Evolutionary conservation across 2,888 invertebrate species (phyloP).

Genomic region (Sinelater perroti): DNA sequence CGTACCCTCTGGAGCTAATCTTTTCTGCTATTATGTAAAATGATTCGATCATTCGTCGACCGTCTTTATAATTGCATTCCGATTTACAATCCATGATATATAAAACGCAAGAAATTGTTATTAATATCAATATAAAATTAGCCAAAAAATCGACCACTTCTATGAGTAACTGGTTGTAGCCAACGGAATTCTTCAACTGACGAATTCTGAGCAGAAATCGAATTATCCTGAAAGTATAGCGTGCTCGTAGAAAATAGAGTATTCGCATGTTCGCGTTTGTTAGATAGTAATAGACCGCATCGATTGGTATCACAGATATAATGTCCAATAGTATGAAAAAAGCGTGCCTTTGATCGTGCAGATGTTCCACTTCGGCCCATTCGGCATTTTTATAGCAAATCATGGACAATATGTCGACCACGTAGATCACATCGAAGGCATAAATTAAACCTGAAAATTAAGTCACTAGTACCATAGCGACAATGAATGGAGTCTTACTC

Average conservation of each 20-base stretch:
- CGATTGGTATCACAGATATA: slow-evolving; percentile 32
- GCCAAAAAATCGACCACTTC: background rate
- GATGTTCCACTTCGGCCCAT: slow-evolving; percentile 30
- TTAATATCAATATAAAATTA: background rate
- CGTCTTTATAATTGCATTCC: background rate
- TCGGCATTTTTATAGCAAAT: slow-evolving; percentile 27
- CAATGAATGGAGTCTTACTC: too few relatives aligned
- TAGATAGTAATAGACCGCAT: slow-evolving; percentile 31
- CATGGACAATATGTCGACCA: slow-evolving; percentile 38
- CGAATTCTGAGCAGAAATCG: slow-evolving; percentile 20
- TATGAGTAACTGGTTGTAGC: background rate
- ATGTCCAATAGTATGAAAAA: slow-evolving; percentile 25
- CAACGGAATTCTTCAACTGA: background rate
- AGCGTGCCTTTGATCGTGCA: slow-evolving; percentile 22
- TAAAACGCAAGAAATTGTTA: background rate
- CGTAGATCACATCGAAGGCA: slow-evolving; percentile 37
- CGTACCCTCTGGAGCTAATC: background rate
- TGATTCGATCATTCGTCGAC: background rate
- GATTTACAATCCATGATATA: slow-evolving; percentile 6
- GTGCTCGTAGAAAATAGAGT: slow-evolving; percentile 31
- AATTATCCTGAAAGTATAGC: slow-evolving; percentile 39
- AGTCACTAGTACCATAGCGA: too few relatives aligned
- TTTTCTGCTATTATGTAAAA: background rate
- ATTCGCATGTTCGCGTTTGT: slow-evolving; percentile 16
- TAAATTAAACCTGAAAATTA: slow-evolving; percentile 35